Evolutionary conservation across 2,888 invertebrate genomes (phyloP), one percentile per base, ranked within the genome.

Genomic region (Sisyra nigra): DNA sequence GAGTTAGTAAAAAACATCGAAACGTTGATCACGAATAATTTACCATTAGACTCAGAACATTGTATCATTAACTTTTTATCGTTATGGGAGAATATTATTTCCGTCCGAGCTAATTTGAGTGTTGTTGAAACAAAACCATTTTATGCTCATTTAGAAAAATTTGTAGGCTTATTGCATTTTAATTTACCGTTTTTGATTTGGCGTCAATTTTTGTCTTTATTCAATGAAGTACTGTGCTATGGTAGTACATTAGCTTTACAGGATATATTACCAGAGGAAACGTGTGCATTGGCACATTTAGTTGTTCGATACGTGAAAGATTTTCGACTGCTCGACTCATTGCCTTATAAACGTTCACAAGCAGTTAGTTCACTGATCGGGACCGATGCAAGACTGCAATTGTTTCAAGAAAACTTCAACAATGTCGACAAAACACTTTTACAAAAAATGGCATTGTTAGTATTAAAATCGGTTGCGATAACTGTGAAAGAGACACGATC

Each of bases 191-290:
- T 83, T 48, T 72, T 86, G 39, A 76, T 89, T 51, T 89, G 89
- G 74, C 79, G 83, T 53, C 86, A 87, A 62, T 68, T 89, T 54
- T 61, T 91, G 47, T 83, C 83, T 51, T 66, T 91, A 29, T 87
- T 89, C 52, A 89, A 89, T 60, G 89, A 91, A 63, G 87, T 89
- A 7, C 62, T 91, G 41, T 91, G 91, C 61, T 91, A 91, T 59
- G 89, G 89, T 2, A 89, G 87, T 49, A 91, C 91, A 29, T 65
- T 91, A 51, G 88, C 89, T 1, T 65, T 91, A 49, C 89, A 91
- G 62, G 88, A 88, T 59, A 75, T 84, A 54, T 62, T 88, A 50
- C 87, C 87, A 3, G 87, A 89, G 59, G 89, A 89, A 59, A 88
- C 88, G 14, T 88, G 88, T 59, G 76, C 80, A 54, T 61, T 89